Conservation (phyloP, 2,888 invertebrate species). For the Phortica okadai region DNA sequence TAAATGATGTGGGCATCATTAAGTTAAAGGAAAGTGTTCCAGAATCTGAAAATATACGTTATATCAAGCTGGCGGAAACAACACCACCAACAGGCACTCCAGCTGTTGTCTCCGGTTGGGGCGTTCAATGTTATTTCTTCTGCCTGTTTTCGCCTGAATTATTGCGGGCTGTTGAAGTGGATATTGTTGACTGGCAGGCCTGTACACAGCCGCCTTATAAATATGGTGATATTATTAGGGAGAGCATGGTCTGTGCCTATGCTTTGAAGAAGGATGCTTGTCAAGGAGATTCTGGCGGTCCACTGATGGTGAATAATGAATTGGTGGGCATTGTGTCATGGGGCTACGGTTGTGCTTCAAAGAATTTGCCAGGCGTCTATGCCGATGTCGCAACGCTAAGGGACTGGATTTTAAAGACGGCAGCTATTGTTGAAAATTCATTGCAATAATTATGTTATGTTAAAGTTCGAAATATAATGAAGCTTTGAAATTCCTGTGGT, state of each 20-base stretch:
- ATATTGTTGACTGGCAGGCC: conserved; percentile 48
- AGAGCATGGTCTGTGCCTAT: conserved; percentile 69
- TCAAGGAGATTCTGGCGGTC: conserved; percentile 73
- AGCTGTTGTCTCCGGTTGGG: conserved; percentile 73
- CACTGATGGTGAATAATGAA: conserved; percentile 55
- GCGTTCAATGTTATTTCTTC: conserved; percentile 57
- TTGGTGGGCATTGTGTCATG: conserved; percentile 74
- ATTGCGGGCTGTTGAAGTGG: conserved; percentile 58
- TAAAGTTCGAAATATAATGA: background rate
- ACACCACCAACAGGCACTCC: conserved; percentile 60
- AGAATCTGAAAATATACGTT: conserved; percentile 53
- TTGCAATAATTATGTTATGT: background rate
- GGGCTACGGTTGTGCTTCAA: conserved; percentile 68
- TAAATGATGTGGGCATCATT: conserved; percentile 75
- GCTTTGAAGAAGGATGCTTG: conserved; percentile 64
- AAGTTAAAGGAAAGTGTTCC: conserved; percentile 61
- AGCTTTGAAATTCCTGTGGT: too few species aligned
- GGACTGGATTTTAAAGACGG: conserved; percentile 56
- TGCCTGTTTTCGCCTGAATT: conserved; percentile 45
- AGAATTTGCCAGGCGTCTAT: conserved; percentile 67
- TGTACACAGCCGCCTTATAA: conserved; percentile 56
- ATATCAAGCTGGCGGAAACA: conserved; percentile 58
- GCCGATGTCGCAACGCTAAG: conserved; percentile 56
- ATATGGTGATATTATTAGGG: conserved; percentile 53
- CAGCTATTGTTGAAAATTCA: conserved; percentile 15